Evolutionary conservation across 2,113 vertebrate species (phyloP), one percentile per base, ranked within the genome.

Genomic region (Lanius ludovicianus): DNA sequence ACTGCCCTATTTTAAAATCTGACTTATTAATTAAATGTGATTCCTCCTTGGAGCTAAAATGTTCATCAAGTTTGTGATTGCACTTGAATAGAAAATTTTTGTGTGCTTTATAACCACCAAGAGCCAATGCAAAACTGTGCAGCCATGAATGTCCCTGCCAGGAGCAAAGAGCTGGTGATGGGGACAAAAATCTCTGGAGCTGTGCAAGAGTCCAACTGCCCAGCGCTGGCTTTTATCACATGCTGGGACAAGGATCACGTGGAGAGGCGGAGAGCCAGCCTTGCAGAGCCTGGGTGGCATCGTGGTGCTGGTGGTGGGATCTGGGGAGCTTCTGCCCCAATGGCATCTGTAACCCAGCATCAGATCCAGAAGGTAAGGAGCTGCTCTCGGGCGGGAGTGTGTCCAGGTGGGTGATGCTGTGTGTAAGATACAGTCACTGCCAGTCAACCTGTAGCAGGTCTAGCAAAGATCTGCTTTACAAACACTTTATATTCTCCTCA

Each of bases 281-380:
- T 60, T 21, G 73, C 83, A 19, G 20, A 77, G 93, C 93, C 31
- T 1, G 19, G 15, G 15, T 44, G 73, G 6, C 39, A 7, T 10
- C 8, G 30, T 3, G 27, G 21, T 27, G 37, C 0, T 25, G 19
- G 17, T 31, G 81, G 8, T 46, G 68, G 27, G 41, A 6, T 20
- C 44, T 24, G 12, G 41, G 42, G 24, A 91, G 22, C 16, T 46
- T 7, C 62, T 42, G 31, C 8, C 64, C 60, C 21, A 2, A 99
- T 99, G 99, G 98, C 98, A 7, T 95, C 94, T 1, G 77, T 99
- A 23, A 98, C 94, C 4, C 98, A 98, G 44, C 94, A 91, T 2
- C 96, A 99, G 83, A 95, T 98, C 83, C 97, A 97, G 22, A 96
- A 98, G 98, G 99, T 99, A 90, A 98, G 98, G 39, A 25, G 8